Percentiles rank a stretch among this genome's conserved stretches.
Evolutionary conservation across 1,140 invertebrate genomes (phyloP).

Genomic region (Aphaenogaster ashmeadi): DNA sequence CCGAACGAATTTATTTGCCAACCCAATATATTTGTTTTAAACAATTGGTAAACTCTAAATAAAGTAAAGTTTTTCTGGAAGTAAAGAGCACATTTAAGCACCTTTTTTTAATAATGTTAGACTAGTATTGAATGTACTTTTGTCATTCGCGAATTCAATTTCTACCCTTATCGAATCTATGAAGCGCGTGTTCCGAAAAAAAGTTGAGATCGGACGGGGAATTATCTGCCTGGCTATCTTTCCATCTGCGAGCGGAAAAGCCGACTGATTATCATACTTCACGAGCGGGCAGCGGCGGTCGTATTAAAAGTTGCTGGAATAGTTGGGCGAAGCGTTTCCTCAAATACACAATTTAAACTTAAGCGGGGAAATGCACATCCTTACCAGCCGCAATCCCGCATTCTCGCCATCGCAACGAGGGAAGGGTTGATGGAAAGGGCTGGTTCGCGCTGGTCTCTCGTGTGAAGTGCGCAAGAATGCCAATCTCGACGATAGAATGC

Average conservation of each 20-base stretch:
- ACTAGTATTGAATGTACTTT: neutral
- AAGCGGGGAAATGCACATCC: conserved; percentile 50
- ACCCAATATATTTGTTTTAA: neutral
- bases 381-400: conserved; percentile 53
- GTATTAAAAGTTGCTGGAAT: conserved; percentile 78
- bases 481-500: conserved; percentile 76
- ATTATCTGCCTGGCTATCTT: neutral
- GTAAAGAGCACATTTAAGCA: neutral
- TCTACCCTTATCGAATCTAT: neutral
- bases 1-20: too few species aligned
- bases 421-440: conserved; percentile 66
- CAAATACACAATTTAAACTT: conserved; percentile 80
- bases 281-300: conserved; percentile 28
- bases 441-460: conserved; percentile 54
- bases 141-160: conserved; percentile 4
- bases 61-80: neutral
- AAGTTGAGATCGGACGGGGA: neutral
- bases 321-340: conserved; percentile 77
- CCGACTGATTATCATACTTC: conserved; percentile 54
- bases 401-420: conserved; percentile 49
- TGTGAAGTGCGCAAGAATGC: conserved; percentile 74
- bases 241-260: neutral
- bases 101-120: neutral
- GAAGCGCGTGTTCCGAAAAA: neutral
- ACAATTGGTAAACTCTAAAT: too few species aligned